These are phyloP conservation scores for Alethe castanea DNA, from an alignment of 2,113 vertebrate species.

Conservation along the genomic window DNA sequence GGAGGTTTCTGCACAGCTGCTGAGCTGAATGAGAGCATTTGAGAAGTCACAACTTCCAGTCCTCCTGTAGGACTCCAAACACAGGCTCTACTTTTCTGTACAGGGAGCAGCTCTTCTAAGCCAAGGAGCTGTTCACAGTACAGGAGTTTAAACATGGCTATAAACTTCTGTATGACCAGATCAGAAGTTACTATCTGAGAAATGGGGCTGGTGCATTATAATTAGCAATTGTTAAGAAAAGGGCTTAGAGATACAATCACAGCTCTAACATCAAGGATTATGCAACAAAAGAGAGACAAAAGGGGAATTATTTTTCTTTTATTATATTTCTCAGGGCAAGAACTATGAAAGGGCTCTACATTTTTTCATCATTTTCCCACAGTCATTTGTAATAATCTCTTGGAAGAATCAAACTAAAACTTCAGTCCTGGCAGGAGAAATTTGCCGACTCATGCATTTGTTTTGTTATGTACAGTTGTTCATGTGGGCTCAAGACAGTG, in stretches of 20 bases:
- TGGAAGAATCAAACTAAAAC: conserved; percentile 10
- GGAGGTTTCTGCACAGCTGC: not conserved
- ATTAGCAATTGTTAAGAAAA: not conserved
- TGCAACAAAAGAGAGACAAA: conserved; percentile 28
- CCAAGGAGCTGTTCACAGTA: not conserved
- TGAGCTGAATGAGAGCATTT: not conserved
- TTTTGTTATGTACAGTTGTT: conserved; percentile 33
- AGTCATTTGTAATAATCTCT: conserved; percentile 20
- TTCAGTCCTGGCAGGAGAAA: not conserved
- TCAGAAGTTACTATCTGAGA: not conserved
- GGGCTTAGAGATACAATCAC: not conserved
- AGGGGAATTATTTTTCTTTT: not conserved
- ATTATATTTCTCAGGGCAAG: not conserved
- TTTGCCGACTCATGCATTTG: not conserved
- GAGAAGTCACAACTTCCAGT: not conserved
- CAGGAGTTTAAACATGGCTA: not conserved
- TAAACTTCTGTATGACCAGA: not conserved
- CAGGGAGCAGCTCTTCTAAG: not conserved
- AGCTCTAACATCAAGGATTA: conserved; percentile 9
- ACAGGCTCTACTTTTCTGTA: not conserved
- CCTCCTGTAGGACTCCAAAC: not conserved
- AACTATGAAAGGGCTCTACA: not conserved
- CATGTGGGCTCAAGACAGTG: conserved; percentile 21
- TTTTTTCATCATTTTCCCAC: conserved; percentile 27
- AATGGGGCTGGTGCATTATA: not conserved